Conservation (phyloP, 2,888 invertebrate genomes). For the Diarsia rubi region DNA sequence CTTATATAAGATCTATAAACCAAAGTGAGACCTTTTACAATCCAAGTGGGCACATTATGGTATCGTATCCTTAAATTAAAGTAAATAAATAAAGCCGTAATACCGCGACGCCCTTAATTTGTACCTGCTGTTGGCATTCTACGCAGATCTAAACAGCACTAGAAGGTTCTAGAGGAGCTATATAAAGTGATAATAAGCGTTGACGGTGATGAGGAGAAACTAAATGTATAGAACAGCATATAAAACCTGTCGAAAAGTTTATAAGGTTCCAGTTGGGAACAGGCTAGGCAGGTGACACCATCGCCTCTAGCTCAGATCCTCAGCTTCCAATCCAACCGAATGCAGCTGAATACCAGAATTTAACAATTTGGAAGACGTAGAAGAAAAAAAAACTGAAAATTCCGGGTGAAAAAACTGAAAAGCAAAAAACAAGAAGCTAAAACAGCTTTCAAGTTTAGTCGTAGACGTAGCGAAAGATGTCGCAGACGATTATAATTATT, state of each 20-base stretch:
- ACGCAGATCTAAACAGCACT: constrained; percentile 52
- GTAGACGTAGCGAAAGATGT: too few species aligned
- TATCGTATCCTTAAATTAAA: constrained; percentile 81
- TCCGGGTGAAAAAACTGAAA: too few species aligned
- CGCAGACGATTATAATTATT: too few species aligned
- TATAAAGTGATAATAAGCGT: background rate
- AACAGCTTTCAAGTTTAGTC: too few species aligned
- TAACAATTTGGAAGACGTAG: too few species aligned
- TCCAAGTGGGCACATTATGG: constrained; percentile 78
- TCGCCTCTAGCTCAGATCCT: too few species aligned
- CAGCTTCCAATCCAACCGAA: too few species aligned
- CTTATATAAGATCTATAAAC: constrained; percentile 46
- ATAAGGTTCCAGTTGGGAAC: too few species aligned
- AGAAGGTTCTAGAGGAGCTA: constrained; percentile 46
- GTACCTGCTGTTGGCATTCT: constrained; percentile 77
- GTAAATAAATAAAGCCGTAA: constrained; percentile 84
- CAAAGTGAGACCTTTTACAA: constrained; percentile 70
- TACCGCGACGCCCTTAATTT: constrained; percentile 81
- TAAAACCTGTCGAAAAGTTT: background rate
- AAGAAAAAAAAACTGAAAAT: too few species aligned
- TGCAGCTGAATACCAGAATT: too few species aligned
- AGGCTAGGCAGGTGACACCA: too few species aligned
- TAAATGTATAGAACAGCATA: background rate
- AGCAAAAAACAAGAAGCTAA: too few species aligned
- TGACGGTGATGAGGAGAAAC: background rate